Base-by-base conservation (phyloP, 92 coral and sea anemone species). In the Epizoanthus rinbou region DNA sequence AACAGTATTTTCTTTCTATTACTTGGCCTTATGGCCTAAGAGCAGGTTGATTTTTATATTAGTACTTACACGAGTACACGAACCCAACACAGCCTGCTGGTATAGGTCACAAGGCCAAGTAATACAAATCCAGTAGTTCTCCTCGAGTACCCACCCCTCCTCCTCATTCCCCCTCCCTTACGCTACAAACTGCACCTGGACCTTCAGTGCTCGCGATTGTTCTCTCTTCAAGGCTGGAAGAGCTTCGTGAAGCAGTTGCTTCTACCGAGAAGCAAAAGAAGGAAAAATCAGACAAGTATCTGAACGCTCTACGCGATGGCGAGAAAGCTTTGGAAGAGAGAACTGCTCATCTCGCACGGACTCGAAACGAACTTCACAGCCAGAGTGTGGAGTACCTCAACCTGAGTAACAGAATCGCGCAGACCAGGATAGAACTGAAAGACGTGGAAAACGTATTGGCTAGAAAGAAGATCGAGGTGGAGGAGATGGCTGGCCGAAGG, bases 241-340 rank as follows among this genome's bases (percentile, higher is more conserved):
- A 93, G 56, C 64, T 93, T 16, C 86, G 85, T 33, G 85, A 86
- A 64, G 74, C 83, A 33, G 87, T 93, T 11, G 80, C 85, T 39
- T 65, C 76, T 14, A 88, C 94, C 8, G 97, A 93, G 76, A 85
- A 78, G 25, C 91, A 78, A 43, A 92, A 90, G 81, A 82, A 81
- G 82, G 80, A 64, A 35, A 87, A 93, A 59, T 41, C 73, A 23
- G 87, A 88, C 37, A 86, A 84, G 65, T 86, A 90, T 18, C 60
- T 93, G 21, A 84, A 74, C 28, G 97, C 91, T 16, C 81, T 93
- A 3, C 90, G 91, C 80, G 97, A 93, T 28, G 97, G 97, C 75
- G 97, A 93, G 70, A 86, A 90, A 64, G 93, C 93, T 1, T 41
- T 93, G 5, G 97, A 85, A 35, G 97, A 93, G 60, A 88, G 88